Base-by-base conservation (phyloP, 2,888 invertebrate species). In the Uropetala carovei region DNA sequence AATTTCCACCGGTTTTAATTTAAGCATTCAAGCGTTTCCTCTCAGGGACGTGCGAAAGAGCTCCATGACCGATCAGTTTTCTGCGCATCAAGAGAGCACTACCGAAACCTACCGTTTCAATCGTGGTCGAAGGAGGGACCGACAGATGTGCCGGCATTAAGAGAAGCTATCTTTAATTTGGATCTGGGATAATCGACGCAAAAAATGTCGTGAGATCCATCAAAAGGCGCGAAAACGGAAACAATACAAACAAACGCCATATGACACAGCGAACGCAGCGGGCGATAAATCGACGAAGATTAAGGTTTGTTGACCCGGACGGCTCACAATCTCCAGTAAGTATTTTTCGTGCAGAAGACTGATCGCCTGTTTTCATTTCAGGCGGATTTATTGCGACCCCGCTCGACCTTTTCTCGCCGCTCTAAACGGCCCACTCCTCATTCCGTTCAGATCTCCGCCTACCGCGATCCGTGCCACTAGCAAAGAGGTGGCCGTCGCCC, bases 341-440 rank as follows among this genome's bases (percentile, higher is more conserved):
- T 75, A 75, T 75, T 75, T 75, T 75, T 75, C 27, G 11, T 22
- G 75, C 22, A 22, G 22, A 75, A 75, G 75, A 75, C 27, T 75
- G 75, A 75, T 75, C 9, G 75, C 9, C 75, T 27, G 75, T 75
- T 75, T 75, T 27, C 75, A 75, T 27, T 75, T 22, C 11, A 27
- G 75, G 27, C 75, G 75, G 75, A 75, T 75, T 75, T 75, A 75
- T 75, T 75, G 27, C 11, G 75, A 75, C 75, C 75, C 11, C 75
- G 75, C 13, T 22, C 75, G 75, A 75, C 75, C 68, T 68, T 10
- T 68, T 68, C 68, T 16, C 75, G 22, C 75, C 75, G 22, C 75
- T 27, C 22, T 75, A 75, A 27, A 13, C 75, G 75, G 75, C 75
- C 75, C 75, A 75, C 75, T 27, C 75, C 75, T 8, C 27, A 5